Conservation (phyloP, 2,113 vertebrate species). For the Gymnorhina tibicen region DNA sequence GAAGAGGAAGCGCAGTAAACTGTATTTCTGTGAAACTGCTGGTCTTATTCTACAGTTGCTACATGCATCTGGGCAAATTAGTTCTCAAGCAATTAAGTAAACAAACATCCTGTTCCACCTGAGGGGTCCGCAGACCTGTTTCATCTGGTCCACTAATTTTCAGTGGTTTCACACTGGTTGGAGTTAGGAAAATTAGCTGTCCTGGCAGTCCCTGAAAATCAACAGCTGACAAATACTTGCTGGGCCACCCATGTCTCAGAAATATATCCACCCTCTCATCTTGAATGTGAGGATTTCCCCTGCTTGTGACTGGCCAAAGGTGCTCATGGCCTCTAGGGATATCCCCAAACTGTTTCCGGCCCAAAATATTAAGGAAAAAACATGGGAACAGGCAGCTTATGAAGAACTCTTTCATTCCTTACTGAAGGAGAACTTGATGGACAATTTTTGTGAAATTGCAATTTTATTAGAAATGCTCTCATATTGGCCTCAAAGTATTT, state of each 20-base stretch:
- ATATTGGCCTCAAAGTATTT: background rate
- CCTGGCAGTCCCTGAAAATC: background rate
- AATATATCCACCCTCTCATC: background rate
- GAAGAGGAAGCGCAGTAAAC: background rate
- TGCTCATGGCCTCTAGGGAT: background rate
- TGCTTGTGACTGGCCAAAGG: background rate
- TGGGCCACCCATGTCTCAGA: background rate
- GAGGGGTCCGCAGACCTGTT: background rate
- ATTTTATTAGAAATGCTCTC: background rate
- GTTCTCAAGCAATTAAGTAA: background rate
- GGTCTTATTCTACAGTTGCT: background rate
- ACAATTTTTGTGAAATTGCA: background rate
- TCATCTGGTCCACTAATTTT: background rate
- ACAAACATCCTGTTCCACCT: background rate
- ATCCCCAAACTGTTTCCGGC: background rate
- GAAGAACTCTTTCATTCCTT: background rate
- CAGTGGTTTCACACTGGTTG: background rate
- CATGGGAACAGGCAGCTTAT: background rate
- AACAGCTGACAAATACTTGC: background rate
- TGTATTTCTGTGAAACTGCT: background rate
- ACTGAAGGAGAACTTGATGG: background rate
- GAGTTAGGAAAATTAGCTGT: background rate
- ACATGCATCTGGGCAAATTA: background rate
- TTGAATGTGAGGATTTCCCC: background rate
- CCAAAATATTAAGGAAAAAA: background rate